Evolutionary conservation across 37 sponge, comb jelly and placozoan genomes (phyloP), one percentile per base, ranked within the genome.

Genomic region (Cliona cf. orientalis): DNA sequence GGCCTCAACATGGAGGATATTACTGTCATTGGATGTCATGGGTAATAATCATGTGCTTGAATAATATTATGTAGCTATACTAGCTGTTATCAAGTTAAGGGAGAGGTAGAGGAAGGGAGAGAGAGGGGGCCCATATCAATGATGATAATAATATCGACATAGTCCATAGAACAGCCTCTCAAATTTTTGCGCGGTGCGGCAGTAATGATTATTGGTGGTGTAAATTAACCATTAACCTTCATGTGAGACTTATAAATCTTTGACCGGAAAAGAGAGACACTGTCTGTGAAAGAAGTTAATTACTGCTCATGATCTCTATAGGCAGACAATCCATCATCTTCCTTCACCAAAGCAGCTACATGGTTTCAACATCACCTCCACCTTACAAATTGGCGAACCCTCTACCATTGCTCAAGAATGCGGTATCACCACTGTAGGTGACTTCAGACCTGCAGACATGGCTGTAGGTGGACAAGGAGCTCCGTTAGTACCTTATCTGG

Each of bases 391-490:
- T 40, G 92, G 79, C 23, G 92, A 91, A 37, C 84, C 92, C 12
- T 82, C 83, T 57, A 40, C 72, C 26, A 91, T 91, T 59, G 92
- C 92, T 31, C 71, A 78, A 46, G 60, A 71, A 49, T 80, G 75
- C 74, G 87, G 92, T 28, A 69, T 91, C 2, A 76, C 77, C 66
- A 91, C 87, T n/a, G 84, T 91, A 35, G 87, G 92, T 17, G 92
- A 91, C 72, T 91, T 91, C 78, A 75, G 92, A 23, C 12, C 66
- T 25, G 87, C 92, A 5, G 92, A 91, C 72, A 91, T 86, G 83
- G 69, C 87, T 25, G 78, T 78, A 2, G 92, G 92, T 17, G 92
- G 92, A 21, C 83, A 91, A 64, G 92, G 92, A 2, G 92, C 92
- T n/a, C 92, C 92, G 6, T 70, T 91, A 1, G 80, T 91, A 19